Conservation (phyloP, 2,113 vertebrate genomes). For the Podocnemis expansa region DNA sequence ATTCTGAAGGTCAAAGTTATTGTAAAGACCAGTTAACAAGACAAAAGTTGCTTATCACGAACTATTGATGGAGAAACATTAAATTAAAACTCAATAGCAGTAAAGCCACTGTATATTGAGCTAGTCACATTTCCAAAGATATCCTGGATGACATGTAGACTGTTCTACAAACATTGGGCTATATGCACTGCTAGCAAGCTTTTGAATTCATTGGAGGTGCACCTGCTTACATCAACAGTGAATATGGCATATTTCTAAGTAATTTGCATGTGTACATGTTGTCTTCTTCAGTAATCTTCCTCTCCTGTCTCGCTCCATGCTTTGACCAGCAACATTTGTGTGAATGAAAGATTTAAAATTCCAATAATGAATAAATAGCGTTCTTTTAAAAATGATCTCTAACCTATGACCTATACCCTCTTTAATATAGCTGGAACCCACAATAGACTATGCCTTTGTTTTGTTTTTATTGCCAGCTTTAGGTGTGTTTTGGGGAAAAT, state of each 20-base stretch:
- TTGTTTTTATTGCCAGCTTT: not conserved
- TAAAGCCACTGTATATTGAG: not conserved
- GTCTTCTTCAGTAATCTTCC: not conserved
- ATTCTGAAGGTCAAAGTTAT: not conserved
- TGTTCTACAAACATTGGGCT: not conserved
- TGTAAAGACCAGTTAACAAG: not conserved
- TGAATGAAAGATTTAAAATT: not conserved
- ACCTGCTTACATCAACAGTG: not conserved
- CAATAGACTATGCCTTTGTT: not conserved
- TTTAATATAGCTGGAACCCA: not conserved
- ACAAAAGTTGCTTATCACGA: not conserved
- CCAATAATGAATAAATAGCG: not conserved
- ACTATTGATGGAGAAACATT: not conserved
- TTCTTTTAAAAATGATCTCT: not conserved
- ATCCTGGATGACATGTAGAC: not conserved
- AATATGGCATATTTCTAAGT: not conserved
- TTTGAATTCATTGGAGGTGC: not conserved
- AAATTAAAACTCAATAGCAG: not conserved
- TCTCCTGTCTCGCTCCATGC: not conserved
- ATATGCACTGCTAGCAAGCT: not conserved
- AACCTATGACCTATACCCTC: not conserved
- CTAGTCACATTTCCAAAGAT: not conserved
- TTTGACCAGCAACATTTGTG: not conserved
- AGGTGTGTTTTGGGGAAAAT: conserved; percentile 7
- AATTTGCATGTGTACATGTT: not conserved